Evolutionary conservation across 2,888 invertebrate species (phyloP), one percentile per base, ranked within the genome.

Genomic region (Actias luna): DNA sequence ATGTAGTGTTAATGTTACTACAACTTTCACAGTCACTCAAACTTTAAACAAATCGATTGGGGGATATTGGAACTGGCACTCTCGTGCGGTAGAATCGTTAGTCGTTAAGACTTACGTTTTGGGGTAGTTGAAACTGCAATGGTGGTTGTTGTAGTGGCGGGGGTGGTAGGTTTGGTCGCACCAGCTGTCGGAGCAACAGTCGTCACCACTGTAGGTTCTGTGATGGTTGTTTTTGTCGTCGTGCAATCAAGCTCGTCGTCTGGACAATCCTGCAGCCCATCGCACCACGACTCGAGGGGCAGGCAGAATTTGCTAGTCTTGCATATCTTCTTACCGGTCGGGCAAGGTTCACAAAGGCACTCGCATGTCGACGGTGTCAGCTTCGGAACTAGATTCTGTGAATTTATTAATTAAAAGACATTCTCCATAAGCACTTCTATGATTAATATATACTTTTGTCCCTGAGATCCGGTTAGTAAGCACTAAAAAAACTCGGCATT

Each of bases 201-300:
- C 2, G 78, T 79, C 0, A 78, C 78, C 0, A 79, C 75, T 0
- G 77, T 68, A 0, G 82, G 76, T 22, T 82, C 79, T 4, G 73
- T 66, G 29, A 74, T 74, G 1, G 73, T 73, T 2, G 83, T 78
- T 1, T 83, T 71, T 0, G 83, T 76, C 25, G 87, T 82, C 36
- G 80, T 76, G 74, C 97, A 98, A 64, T 94, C 88, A 2, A 87
- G 83, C 85, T 98, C 98, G 80, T 98, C 98, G 76, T 97, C 97
- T 0, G 96, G 95, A 74, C 98, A 98, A 83, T 98, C 96, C 67
- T 94, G 93, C 0, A 96, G 87, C 0, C 97, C 97, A 79, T 98
- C 95, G 78, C 98, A 98, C 97, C 97, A 97, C 14, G 93, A 87
- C 0, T 93, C 87, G 46, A 94, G 92, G 0, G 95, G 92, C 18